These are phyloP conservation scores for Mystacides longicornis DNA, from an alignment of 2,888 invertebrate species.

Conservation along the genomic window DNA sequence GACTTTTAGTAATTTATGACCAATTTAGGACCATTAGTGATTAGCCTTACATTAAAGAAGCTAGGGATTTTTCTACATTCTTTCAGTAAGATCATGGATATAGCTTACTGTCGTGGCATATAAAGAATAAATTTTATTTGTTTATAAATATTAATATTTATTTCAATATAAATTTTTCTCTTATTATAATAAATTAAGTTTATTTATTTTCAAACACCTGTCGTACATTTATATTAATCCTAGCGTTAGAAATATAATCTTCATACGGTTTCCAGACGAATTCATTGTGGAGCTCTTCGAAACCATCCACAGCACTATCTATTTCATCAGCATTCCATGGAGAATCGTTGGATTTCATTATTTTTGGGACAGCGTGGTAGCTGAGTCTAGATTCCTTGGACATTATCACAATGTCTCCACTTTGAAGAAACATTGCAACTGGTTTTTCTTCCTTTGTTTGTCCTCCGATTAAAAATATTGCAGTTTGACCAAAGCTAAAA, in stretches of 20 bases:
- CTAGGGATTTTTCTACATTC: too few relatives aligned
- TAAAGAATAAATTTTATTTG: too few relatives aligned
- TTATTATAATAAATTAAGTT: too few relatives aligned
- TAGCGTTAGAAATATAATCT: conserved; percentile 59
- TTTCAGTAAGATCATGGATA: too few relatives aligned
- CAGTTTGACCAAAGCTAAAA: conserved; percentile 89
- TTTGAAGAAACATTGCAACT: conserved; percentile 65
- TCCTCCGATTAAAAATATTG: conserved; percentile 90
- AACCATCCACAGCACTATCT: conserved; percentile 8
- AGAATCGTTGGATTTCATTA: conserved; percentile 48
- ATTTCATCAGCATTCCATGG: conserved; percentile 41
- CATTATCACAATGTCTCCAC: conserved; percentile 92
- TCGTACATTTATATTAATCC: conserved; percentile 91
- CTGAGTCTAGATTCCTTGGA: conserved; percentile 72
- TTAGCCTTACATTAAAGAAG: too few relatives aligned
- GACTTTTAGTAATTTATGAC: too few relatives aligned
- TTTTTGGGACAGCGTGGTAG: conserved; percentile 91
- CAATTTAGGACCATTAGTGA: too few relatives aligned
- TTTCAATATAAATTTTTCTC: too few relatives aligned
- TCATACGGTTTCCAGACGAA: conserved; percentile 49
- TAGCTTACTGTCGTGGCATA: too few relatives aligned
- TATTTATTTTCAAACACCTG: conserved; percentile 73
- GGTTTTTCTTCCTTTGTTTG: conserved; percentile 58
- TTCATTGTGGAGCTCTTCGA: conserved; percentile 29
- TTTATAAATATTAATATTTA: too few relatives aligned